Evolutionary conservation across 2,113 vertebrate genomes (phyloP).

Genomic region (Leptodactylus fuscus): DNA sequence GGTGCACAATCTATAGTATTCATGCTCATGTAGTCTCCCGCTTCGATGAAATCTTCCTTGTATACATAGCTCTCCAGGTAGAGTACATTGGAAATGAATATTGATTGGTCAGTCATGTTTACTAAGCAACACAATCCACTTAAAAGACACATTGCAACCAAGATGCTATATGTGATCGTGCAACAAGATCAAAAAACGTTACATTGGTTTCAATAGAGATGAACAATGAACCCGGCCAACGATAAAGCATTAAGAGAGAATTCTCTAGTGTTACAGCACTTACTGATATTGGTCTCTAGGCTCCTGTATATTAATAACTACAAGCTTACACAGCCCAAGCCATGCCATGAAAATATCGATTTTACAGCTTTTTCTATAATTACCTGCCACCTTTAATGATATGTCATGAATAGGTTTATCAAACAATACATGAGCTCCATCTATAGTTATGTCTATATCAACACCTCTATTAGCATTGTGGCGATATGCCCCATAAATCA

Average conservation of each 20-base stretch:
- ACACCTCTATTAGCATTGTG: neutral
- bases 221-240: neutral
- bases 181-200: neutral
- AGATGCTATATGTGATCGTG: neutral
- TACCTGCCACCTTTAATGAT: neutral
- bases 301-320: neutral
- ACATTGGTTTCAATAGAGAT: neutral
- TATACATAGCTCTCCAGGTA: neutral
- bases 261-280: neutral
- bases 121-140: neutral
- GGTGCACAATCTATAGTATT: neutral
- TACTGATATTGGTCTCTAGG: neutral
- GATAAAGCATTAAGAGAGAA: neutral
- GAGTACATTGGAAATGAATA: neutral
- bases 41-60: neutral
- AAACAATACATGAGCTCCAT: neutral
- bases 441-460: no score
- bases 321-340: neutral
- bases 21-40: neutral
- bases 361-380: slow-evolving; percentile 21
- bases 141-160: neutral
- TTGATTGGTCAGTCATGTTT: neutral
- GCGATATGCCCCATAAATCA: no score
- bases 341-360: neutral
- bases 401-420: neutral